Conservation (phyloP, 2,797 vertebrate genomes). For the Lindbergichthys nudifrons region DNA sequence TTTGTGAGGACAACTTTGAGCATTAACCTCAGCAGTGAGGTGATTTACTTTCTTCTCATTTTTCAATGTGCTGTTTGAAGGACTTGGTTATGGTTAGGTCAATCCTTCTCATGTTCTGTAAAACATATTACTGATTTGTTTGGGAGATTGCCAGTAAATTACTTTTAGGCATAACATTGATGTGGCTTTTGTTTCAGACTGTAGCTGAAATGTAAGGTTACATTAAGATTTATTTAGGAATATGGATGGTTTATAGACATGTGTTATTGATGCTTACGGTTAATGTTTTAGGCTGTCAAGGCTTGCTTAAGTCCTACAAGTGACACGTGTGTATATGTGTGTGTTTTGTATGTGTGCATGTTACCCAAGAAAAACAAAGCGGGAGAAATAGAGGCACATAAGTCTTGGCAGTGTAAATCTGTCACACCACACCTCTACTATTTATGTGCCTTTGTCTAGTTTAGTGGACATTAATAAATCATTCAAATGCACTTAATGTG, state of each 20-base stretch:
- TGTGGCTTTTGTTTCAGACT: no score
- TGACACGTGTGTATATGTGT: background rate
- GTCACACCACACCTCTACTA: conserved; percentile 11
- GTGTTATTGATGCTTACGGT: background rate
- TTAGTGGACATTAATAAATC: conserved; percentile 34
- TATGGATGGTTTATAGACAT: background rate
- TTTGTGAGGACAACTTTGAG: background rate
- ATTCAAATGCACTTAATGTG: conserved; percentile 27
- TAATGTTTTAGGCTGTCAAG: background rate
- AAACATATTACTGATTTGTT: background rate
- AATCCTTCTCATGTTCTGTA: background rate
- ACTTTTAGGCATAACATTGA: background rate
- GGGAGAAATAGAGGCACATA: background rate
- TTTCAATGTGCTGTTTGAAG: background rate
- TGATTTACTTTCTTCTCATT: background rate
- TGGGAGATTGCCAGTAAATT: background rate
- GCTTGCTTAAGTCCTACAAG: background rate
- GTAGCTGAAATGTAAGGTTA: background rate
- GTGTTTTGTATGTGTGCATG: conserved; percentile 3
- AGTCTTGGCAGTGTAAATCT: conserved; percentile 24
- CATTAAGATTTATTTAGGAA: background rate
- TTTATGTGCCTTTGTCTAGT: conserved; percentile 24
- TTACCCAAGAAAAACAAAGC: background rate
- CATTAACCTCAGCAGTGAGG: background rate
- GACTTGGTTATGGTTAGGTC: background rate